Evolutionary conservation across 2,113 vertebrate genomes (phyloP).

Genomic region (Sinocyclocheilus rhinocerous): DNA sequence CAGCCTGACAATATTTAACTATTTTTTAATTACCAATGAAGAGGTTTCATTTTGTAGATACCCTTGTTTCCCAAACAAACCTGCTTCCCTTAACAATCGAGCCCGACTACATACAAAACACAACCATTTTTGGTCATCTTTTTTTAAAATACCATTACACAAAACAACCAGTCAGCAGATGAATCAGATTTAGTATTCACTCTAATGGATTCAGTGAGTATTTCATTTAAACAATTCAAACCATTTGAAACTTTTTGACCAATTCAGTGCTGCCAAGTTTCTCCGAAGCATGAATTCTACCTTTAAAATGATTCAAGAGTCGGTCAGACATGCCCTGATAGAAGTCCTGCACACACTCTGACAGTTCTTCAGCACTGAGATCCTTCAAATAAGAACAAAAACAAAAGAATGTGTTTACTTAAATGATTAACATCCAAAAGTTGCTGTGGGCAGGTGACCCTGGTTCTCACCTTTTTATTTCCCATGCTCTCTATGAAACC

Average conservation of each 20-base stretch:
- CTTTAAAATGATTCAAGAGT: constrained; percentile 89
- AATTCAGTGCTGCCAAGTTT: not conserved
- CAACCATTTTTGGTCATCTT: too few species aligned
- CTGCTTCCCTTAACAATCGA: not conserved
- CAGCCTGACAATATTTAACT: not conserved
- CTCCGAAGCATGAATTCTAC: constrained; percentile 64
- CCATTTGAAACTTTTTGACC: not conserved
- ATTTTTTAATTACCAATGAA: not conserved
- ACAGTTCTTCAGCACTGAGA: constrained; percentile 89
- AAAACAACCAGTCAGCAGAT: not conserved
- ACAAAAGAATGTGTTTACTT: not conserved
- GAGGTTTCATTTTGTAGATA: not conserved
- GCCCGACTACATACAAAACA: not conserved
- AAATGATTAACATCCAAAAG: not conserved
- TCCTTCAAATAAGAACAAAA: constrained; percentile 66
- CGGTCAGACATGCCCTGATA: constrained; percentile 91
- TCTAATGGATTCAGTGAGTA: not conserved
- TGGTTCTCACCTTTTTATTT: constrained; percentile 84
- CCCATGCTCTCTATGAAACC: constrained; percentile 86
- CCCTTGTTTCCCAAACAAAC: not conserved
- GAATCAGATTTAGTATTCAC: not conserved
- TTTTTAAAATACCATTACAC: not conserved
- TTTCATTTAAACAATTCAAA: not conserved
- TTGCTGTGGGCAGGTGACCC: not conserved
- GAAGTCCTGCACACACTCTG: constrained; percentile 94